These are phyloP conservation scores for Tenebrio molitor DNA, from an alignment of 1,140 invertebrate species.

Conservation along the genomic window DNA sequence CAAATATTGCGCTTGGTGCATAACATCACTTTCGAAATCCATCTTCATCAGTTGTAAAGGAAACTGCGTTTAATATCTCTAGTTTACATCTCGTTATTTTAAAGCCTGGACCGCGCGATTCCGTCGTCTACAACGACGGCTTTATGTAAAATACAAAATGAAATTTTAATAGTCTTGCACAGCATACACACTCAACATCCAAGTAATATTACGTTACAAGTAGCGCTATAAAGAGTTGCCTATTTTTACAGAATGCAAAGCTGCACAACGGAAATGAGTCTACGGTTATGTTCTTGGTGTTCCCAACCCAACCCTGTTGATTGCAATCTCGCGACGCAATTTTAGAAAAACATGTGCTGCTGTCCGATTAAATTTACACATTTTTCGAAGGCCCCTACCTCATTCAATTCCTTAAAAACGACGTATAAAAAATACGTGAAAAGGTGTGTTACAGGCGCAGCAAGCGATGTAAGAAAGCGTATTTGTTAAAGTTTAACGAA, in stretches of 20 bases:
- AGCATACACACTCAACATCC: conserved; percentile 35
- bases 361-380: not conserved
- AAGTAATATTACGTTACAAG: conserved; percentile 21
- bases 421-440: conserved; percentile 23
- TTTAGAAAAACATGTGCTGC: not conserved
- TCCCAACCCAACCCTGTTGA: conserved; percentile 48
- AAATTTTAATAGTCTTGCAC: conserved; percentile 26
- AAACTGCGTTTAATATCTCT: conserved; percentile 8
- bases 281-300: conserved; percentile 37
- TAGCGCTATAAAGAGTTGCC: conserved; percentile 25
- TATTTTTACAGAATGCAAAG: conserved; percentile 23
- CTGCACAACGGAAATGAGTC: not conserved
- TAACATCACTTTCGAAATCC: not conserved
- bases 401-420: conserved; percentile 4
- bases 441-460: not conserved
- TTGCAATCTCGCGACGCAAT: conserved; percentile 29
- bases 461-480: not conserved
- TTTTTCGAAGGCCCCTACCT: conserved; percentile 12
- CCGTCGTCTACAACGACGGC: conserved; percentile 41
- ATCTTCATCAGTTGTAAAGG: conserved; percentile 3
- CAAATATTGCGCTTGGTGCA: not conserved
- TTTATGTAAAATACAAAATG: conserved; percentile 30
- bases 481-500: conserved; percentile 10
- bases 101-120: conserved; percentile 49
- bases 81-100: conserved; percentile 35